Percentiles rank a stretch among this genome's conserved stretches.
Conservation (phyloP, 2,113 vertebrate genomes). For the Rhodinocichla rosea region DNA sequence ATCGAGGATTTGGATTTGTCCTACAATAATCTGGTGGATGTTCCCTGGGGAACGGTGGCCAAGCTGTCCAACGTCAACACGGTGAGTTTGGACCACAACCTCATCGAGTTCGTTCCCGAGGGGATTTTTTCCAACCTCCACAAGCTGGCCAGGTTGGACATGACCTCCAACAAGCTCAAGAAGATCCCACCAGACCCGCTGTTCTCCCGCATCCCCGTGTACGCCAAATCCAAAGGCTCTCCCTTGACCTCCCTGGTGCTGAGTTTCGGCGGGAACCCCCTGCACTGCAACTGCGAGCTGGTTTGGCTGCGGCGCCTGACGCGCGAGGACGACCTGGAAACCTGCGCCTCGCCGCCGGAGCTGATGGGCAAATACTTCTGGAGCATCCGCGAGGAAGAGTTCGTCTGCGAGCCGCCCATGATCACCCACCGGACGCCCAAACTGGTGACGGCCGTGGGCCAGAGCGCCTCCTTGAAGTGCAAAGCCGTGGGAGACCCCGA, state of each 20-base stretch:
- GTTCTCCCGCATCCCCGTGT: slow-evolving; percentile 89
- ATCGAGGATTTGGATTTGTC: slow-evolving; percentile 93
- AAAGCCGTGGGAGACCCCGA: slow-evolving; percentile 93
- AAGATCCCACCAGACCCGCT: slow-evolving; percentile 93
- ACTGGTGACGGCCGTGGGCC: slow-evolving; percentile 75
- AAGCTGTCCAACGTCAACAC: slow-evolving; percentile 90
- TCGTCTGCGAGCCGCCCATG: slow-evolving; percentile 93
- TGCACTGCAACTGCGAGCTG: slow-evolving; percentile 95
- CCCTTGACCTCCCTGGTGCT: slow-evolving; percentile 84
- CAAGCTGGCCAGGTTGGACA: slow-evolving; percentile 91
- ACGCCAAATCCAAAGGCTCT: slow-evolving; percentile 86
- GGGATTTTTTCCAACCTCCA: slow-evolving; percentile 94
- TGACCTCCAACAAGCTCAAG: slow-evolving; percentile 96
- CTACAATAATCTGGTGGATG: slow-evolving; percentile 89
- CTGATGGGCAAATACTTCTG: slow-evolving; percentile 93
- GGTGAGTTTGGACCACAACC: slow-evolving; percentile 91
- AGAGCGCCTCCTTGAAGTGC: slow-evolving; percentile 84
- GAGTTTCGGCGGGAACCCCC: slow-evolving; percentile 90
- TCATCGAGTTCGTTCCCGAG: slow-evolving; percentile 89
- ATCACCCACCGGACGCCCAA: slow-evolving; percentile 84
- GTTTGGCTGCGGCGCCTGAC: slow-evolving; percentile 91
- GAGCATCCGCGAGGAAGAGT: slow-evolving; percentile 94
- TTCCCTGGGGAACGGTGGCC: slow-evolving; percentile 88
- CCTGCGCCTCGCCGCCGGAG: slow-evolving; percentile 87
- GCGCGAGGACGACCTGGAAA: slow-evolving; percentile 90